Percentiles rank a stretch among this genome's conserved stretches.
These are phyloP conservation scores for Agrotis exclamationis DNA, from an alignment of 2,888 invertebrate species.

Conservation along the genomic window DNA sequence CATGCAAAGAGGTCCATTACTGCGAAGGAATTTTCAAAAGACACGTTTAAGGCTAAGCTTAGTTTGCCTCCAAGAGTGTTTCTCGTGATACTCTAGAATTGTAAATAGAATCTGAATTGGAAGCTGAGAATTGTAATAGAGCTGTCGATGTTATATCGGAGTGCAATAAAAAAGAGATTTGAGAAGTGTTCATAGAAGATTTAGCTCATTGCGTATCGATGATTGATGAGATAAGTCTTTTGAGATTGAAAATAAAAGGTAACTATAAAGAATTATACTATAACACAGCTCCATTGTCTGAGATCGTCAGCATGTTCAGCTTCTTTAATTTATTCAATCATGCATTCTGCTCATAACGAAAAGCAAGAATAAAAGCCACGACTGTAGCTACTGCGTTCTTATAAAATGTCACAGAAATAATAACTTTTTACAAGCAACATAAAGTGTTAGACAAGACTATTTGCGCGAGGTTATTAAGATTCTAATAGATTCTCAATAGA, in stretches of 20 bases:
- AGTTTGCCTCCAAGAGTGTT: conserved; percentile 45
- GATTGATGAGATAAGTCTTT: neutral
- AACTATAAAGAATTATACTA: conserved; percentile 6
- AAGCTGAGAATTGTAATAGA: conserved; percentile 25
- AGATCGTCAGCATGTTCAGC: neutral
- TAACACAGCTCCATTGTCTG: neutral
- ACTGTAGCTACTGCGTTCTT: neutral
- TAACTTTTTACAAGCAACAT: conserved; percentile 48
- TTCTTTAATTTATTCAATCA: neutral
- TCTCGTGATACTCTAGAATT: conserved; percentile 25
- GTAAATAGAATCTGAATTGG: conserved; percentile 50
- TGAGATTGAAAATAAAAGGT: neutral
- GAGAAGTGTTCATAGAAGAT: neutral
- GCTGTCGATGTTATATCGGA: neutral
- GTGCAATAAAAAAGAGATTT: conserved; percentile 12
- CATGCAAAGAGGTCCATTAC: conserved; percentile 60
- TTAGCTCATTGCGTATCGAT: neutral
- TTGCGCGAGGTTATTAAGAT: conserved; percentile 49
- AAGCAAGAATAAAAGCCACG: conserved; percentile 21
- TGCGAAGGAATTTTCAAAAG: conserved; percentile 54
- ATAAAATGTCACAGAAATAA: conserved; percentile 34
- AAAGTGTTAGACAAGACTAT: conserved; percentile 56
- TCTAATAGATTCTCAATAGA: conserved; percentile 57
- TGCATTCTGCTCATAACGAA: conserved; percentile 15
- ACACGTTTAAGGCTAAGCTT: conserved; percentile 54